A percentile compares a stretch with the other conserved stretches of the same genome.
These are phyloP conservation scores for Phenganax subtilis DNA, from an alignment of 92 coral and sea anemone genomes.

Conservation along the genomic window DNA sequence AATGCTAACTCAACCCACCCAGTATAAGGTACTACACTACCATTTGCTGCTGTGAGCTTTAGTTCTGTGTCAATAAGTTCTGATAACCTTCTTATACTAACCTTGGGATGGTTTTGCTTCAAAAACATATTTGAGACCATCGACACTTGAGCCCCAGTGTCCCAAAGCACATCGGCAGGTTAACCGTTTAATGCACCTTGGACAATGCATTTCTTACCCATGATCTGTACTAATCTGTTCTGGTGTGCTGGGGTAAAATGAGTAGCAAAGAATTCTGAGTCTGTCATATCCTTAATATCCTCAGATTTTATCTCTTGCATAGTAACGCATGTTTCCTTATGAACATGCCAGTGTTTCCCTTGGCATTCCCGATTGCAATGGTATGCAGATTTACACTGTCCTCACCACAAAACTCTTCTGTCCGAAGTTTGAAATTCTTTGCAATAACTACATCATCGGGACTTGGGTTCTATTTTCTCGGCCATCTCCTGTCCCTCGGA, in stretches of 20 bases:
- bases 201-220: conserved; percentile 1
- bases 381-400: conserved; percentile 34
- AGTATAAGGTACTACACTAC: conserved; percentile 47
- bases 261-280: background rate
- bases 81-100: conserved; percentile 30
- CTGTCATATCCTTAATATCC: too few relatives aligned
- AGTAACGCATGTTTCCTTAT: conserved; percentile 31
- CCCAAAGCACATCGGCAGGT: conserved; percentile 34
- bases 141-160: conserved; percentile 23
- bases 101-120: conserved; percentile 33
- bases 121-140: conserved; percentile 27
- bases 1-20: conserved; percentile 52
- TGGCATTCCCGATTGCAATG: conserved; percentile 45
- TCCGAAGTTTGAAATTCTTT: conserved; percentile 25
- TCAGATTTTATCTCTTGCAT: background rate
- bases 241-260: conserved; percentile 5
- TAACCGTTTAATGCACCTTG: conserved; percentile 33
- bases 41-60: conserved; percentile 54
- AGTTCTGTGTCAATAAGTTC: conserved; percentile 48
- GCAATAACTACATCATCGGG: conserved; percentile 42
- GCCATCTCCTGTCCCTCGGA: conserved; percentile 60
- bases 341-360: conserved; percentile 46
- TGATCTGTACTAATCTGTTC: background rate
- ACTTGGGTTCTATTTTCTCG: conserved; percentile 38
- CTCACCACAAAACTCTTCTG: conserved; percentile 38